Base-by-base conservation (phyloP, 1,140 invertebrate genomes). In the Apolygus lucorum region DNA sequence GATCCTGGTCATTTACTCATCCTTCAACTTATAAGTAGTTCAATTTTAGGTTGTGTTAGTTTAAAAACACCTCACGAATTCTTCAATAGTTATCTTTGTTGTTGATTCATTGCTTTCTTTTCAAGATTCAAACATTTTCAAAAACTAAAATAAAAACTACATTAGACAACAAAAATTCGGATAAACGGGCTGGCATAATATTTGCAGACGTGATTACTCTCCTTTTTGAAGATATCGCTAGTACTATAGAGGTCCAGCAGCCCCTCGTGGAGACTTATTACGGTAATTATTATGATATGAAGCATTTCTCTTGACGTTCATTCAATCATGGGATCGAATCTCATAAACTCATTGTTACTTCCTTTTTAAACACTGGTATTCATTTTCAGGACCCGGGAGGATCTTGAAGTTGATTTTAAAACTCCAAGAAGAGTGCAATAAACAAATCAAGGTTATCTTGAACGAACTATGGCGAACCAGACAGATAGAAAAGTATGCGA, bases 251-350 rank as follows among this genome's bases (percentile, higher is more conserved):
- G 81, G 86, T 92, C 25, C 92, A 96, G 80, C 93, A 96, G 75
- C 93, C 95, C 0, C 84, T 97, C 27, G 88, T 98, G 42, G 94
- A 97, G 78, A 95, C 92, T 4, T 96, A 92, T 80, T 98, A 98
- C 82, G 94, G 95, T 76, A 77, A 74, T 2, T 66, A 28, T n/a
- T n/a, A n/a, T n/a, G n/a, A n/a, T n/a, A n/a, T n/a, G n/a, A n/a
- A n/a, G n/a, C n/a, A 54, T 54, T 54, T 54, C 14, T 54, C 25
- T 54, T 17, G 25, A 21, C 25, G n/a, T 54, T 54, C 25, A 54
- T 2, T 21, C 2, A 54, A 54, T 54, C 52, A 49, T n/a, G n/a
- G n/a, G 2, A 54, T 54, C n/a, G n/a, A n/a, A n/a, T n/a, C n/a
- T n/a, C n/a, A n/a, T n/a, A n/a, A n/a, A n/a, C n/a, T n/a, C n/a